phyloP scores from a whole-genome alignment of 2,113 vertebrate species.

The Vidua macroura region DNA sequence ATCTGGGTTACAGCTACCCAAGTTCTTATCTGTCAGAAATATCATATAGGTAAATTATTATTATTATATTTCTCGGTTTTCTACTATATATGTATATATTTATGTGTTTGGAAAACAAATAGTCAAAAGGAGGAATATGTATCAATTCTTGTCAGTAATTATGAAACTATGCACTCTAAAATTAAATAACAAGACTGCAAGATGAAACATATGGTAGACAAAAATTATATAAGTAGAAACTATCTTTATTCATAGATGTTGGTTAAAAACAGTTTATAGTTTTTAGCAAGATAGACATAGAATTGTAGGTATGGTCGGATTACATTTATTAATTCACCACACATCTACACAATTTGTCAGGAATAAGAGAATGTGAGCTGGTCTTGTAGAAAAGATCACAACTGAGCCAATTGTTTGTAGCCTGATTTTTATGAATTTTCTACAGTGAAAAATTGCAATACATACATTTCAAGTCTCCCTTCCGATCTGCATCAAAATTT shows the following conservation, averaged over 20 bases:
- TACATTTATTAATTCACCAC: background rate
- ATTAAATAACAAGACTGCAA: conserved; percentile 13
- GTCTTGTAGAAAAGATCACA: background rate
- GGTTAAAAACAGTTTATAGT: background rate
- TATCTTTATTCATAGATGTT: background rate
- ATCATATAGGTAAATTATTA: background rate
- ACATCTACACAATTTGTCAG: background rate
- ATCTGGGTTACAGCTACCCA: background rate
- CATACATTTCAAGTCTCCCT: background rate
- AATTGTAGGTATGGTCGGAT: background rate
- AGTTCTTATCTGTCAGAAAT: background rate
- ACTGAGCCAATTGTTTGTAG: background rate
- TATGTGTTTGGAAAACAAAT: background rate
- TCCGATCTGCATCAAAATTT: background rate
- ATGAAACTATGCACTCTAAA: background rate
- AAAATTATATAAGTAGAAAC: background rate
- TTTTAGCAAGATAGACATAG: background rate
- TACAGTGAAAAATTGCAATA: background rate
- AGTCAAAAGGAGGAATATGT: background rate
- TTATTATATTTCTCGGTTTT: background rate
- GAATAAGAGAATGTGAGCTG: background rate
- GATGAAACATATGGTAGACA: conserved; percentile 31
- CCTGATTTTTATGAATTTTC: background rate
- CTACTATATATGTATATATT: background rate
- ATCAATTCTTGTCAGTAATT: background rate